Base-by-base conservation (phyloP, 2,113 vertebrate species). In the Nansenia antarctica region DNA sequence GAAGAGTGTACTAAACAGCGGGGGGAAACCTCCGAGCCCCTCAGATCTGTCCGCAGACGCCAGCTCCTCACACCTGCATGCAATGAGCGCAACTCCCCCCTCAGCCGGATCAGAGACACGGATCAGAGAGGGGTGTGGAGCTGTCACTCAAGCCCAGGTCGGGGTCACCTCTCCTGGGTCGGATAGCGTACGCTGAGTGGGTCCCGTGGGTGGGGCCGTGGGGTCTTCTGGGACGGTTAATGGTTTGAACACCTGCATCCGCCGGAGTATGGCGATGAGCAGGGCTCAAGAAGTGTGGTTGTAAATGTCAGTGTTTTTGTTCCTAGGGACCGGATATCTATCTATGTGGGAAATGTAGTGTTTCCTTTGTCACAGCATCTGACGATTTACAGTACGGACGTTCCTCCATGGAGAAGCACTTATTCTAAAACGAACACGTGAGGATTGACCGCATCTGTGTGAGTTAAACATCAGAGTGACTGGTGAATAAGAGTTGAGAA, bases 1-100 rank as follows among this genome's bases (percentile, higher is more conserved):
- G 61, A 78, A 87, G 47, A 58, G 8, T 62, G 86, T 71, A n/a
- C 70, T 37, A 45, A 62, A 63, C 39, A 78, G 70, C 77, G 80
- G n/a, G 49, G 27, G 63, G 24, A 55, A 55, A 0, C 5, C 29
- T 65, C 61, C 18, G 62, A 72, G 68, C 47, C 57, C 64, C 24
- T 20, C 29, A 30, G 65, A 73, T 64, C 73, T 53, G 63, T 62
- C 78, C 58, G 4, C 57, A 60, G 67, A 75, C 52, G 24, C 14
- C 0, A 18, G 61, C 70, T 73, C 66, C 82, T 81, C 55, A 27
- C 82, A 84, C 78, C 82, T 71, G 78, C 59, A 55, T 54, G 67
- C 34, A 55, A 18, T 42, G 24, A 73, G 57, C 62, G n/a, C n/a
- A n/a, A n/a, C n/a, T n/a, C n/a, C 20, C 27, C 61, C 47, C 34